These are phyloP conservation scores for Poeciliopsis gracilis DNA, from an alignment of 2,797 vertebrate species.

Conservation along the genomic window DNA sequence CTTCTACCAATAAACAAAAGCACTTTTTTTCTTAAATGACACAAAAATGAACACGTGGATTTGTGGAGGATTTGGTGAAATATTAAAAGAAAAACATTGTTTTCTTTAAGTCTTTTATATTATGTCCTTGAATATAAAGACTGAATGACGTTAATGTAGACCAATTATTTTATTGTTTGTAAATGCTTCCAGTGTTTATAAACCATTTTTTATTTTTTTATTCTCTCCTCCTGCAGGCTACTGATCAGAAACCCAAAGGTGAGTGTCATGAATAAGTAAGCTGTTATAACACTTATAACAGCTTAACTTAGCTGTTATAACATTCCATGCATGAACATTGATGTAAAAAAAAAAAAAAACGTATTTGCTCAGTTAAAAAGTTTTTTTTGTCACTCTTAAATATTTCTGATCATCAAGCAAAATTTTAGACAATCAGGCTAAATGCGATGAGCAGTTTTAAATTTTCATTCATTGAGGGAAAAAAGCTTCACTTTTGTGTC, in stretches of 20 bases:
- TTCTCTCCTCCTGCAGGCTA: conserved; percentile 79
- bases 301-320: too few relatives aligned
- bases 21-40: neutral
- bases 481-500: neutral
- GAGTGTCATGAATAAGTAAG: conserved; percentile 63
- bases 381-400: neutral
- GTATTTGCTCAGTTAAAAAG: neutral
- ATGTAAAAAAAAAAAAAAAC: neutral
- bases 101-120: neutral
- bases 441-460: neutral
- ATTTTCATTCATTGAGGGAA: neutral
- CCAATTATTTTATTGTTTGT: neutral
- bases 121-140: neutral
- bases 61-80: conserved; percentile 14
- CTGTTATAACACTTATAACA: conserved; percentile 18
- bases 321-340: conserved; percentile 20
- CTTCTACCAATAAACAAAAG: neutral
- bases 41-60: neutral
- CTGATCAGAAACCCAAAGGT: conserved; percentile 99
- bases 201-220: neutral
- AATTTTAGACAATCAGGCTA: neutral
- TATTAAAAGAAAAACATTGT: neutral
- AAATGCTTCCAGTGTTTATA: neutral
- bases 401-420: neutral
- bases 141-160: neutral